Evolutionary conservation across 2,797 vertebrate genomes (phyloP).

Genomic region (Hybognathus amarus): DNA sequence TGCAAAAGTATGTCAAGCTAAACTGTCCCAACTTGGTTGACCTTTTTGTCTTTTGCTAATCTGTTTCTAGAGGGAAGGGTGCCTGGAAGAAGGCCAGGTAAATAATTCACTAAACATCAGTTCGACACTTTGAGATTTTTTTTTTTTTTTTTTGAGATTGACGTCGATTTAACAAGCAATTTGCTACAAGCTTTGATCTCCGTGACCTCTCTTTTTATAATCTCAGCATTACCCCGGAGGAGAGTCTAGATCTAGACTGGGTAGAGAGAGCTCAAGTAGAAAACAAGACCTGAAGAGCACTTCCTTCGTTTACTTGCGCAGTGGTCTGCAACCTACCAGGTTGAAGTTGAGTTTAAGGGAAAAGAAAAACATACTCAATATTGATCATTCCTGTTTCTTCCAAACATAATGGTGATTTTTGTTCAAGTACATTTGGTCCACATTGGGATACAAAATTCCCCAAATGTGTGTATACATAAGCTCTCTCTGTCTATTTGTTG

Average conservation of each 20-base stretch:
- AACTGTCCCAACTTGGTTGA: background rate
- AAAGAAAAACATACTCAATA: slow-evolving; percentile 18
- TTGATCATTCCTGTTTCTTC: slow-evolving; percentile 11
- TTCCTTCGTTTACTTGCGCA: slow-evolving; percentile 23
- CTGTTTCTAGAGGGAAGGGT: slow-evolving; percentile 63
- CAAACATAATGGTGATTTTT: slow-evolving; percentile 30
- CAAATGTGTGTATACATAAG: slow-evolving; percentile 45
- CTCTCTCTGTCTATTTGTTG: background rate
- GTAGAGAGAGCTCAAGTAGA: slow-evolving; percentile 50
- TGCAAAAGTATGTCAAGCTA: background rate
- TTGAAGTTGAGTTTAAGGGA: slow-evolving; percentile 25
- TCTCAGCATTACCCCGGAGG: slow-evolving; percentile 66
- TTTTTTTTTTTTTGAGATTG: too few species aligned
- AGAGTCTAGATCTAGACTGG: slow-evolving; percentile 47
- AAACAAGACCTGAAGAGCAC: slow-evolving; percentile 37
- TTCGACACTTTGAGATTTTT: background rate
- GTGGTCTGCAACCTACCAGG: slow-evolving; percentile 2
- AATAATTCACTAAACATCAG: slow-evolving; percentile 37
- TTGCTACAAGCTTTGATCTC: background rate
- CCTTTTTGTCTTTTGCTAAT: slow-evolving; percentile 45
- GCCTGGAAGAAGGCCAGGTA: slow-evolving; percentile 65
- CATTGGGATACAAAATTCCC: slow-evolving; percentile 16
- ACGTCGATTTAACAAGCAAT: background rate
- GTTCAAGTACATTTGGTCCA: slow-evolving; percentile 29
- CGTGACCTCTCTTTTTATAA: slow-evolving; percentile 25